phyloP scores from a whole-genome alignment of 1,140 invertebrate species.

The Cyrtorhinus lividipennis region DNA sequence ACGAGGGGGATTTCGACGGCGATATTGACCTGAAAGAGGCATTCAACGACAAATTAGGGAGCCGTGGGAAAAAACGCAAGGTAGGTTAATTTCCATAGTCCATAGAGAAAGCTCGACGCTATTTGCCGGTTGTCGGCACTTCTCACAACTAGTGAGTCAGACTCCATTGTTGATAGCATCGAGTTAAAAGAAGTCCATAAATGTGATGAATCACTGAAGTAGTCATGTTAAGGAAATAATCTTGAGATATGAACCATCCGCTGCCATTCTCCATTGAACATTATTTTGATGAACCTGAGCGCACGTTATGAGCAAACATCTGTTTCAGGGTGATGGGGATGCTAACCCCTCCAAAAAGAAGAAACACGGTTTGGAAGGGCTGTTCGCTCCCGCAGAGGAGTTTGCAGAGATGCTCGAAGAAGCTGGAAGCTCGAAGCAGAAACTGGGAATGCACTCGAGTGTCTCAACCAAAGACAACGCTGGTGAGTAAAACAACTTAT shows the following conservation, averaged over 20 bases:
- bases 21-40: slow-evolving; percentile 19
- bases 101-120: not conserved
- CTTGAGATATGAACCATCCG: too few species aligned
- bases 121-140: too few species aligned
- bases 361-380: slow-evolving; percentile 25
- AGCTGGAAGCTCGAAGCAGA: slow-evolving; percentile 39
- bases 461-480: slow-evolving; percentile 49
- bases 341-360: not conserved
- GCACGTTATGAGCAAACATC: too few species aligned
- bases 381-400: slow-evolving; percentile 56
- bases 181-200: too few species aligned
- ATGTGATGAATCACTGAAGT: too few species aligned
- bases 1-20: slow-evolving; percentile 16
- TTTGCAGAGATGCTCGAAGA: slow-evolving; percentile 55
- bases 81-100: not conserved
- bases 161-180: too few species aligned
- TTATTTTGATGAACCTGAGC: too few species aligned
- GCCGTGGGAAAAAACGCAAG: slow-evolving; percentile 5
- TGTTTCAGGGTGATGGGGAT: too few species aligned
- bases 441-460: slow-evolving; percentile 44
- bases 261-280: too few species aligned
- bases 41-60: slow-evolving; percentile 9
- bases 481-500: slow-evolving; percentile 26
- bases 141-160: too few species aligned
- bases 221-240: too few species aligned